Conservation (phyloP, 2,113 vertebrate species). For the Gymnarchus niloticus region DNA sequence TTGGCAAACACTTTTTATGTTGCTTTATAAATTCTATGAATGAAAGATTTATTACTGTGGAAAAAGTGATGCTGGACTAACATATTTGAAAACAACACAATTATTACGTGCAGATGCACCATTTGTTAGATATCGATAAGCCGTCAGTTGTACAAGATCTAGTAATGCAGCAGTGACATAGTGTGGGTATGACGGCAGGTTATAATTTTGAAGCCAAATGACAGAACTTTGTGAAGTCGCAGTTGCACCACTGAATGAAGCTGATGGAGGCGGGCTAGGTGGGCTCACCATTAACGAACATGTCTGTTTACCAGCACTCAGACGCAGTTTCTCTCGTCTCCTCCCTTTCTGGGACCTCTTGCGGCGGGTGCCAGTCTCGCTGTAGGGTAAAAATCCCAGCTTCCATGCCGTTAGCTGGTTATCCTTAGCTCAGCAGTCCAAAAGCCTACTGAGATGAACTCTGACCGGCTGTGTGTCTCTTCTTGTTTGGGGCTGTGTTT, state of each 20-base stretch:
- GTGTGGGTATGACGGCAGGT: no score
- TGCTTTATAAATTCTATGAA: background rate
- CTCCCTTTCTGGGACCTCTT: background rate
- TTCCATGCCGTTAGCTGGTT: background rate
- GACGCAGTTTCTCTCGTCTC: background rate
- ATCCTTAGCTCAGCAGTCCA: background rate
- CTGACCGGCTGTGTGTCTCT: background rate
- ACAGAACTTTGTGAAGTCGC: background rate
- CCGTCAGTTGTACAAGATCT: background rate
- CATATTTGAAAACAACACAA: background rate
- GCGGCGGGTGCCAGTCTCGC: background rate
- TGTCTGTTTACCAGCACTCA: background rate
- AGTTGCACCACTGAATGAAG: background rate
- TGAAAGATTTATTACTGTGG: background rate
- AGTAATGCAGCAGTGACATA: no score
- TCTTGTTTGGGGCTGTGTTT: constrained; percentile 28
- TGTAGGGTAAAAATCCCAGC: background rate
- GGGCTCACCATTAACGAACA: no score
- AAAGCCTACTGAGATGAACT: background rate
- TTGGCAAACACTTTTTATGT: background rate
- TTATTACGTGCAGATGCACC: background rate
- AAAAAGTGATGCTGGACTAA: background rate
- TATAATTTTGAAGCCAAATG: background rate
- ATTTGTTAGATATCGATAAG: background rate
- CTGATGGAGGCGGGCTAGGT: background rate